phyloP scores from a whole-genome alignment of 1,140 invertebrate genomes.

The Apolygus lucorum region DNA sequence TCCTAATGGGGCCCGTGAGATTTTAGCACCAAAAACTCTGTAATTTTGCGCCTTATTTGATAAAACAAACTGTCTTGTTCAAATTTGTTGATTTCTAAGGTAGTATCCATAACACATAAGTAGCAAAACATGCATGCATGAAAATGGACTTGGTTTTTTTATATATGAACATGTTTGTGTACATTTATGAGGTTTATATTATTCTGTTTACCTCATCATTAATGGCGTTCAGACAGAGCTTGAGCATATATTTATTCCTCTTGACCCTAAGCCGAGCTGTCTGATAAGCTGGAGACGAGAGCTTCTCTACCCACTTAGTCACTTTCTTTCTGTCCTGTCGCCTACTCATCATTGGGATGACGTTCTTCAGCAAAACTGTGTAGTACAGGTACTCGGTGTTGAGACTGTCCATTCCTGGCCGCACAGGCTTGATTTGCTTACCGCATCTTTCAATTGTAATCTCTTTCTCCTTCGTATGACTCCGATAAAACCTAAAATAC shows the following conservation, averaged over 20 bases:
- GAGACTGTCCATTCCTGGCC: not conserved
- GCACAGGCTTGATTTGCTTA: not conserved
- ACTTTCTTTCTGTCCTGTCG: not conserved
- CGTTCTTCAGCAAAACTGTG: not conserved
- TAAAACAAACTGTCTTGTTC: no score
- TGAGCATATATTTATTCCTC: conserved; percentile 7
- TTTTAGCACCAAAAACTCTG: no score
- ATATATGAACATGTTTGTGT: no score
- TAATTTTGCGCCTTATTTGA: no score
- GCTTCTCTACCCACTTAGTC: not conserved
- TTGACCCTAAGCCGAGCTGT: not conserved
- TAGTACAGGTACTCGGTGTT: conserved; percentile 3
- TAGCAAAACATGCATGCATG: no score
- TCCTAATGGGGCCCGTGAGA: no score
- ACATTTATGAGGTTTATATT: no score
- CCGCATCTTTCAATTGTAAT: not conserved
- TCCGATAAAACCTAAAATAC: conserved; percentile 1
- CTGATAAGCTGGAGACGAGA: not conserved
- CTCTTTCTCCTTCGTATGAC: not conserved
- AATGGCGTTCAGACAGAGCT: not conserved
- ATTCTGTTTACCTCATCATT: conserved; percentile 3
- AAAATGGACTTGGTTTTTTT: no score
- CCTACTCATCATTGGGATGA: not conserved
- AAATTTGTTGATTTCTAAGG: no score
- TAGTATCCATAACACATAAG: no score